These are phyloP conservation scores for Carpatolechia fugitivella DNA, from an alignment of 2,888 invertebrate genomes.

Conservation along the genomic window DNA sequence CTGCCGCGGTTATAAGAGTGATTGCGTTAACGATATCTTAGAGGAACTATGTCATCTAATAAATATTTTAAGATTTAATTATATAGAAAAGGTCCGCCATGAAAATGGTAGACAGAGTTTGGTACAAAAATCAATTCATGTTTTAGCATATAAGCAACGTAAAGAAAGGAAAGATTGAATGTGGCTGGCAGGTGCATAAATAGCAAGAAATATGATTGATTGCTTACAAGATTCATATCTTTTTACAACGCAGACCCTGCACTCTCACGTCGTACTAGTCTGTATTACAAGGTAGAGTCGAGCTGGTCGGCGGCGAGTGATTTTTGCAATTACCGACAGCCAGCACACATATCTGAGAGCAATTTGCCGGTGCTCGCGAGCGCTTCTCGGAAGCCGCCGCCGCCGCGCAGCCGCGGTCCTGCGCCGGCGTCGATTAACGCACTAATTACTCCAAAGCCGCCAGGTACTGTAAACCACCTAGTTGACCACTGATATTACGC, in stretches of 20 bases:
- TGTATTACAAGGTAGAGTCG: constrained; percentile 1
- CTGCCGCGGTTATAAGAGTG: constrained; percentile 23
- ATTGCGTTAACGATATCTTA: too few species aligned
- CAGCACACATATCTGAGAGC: constrained; percentile 73
- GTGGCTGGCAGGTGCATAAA: neutral
- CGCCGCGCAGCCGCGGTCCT: constrained; percentile 22
- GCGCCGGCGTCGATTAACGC: constrained; percentile 58
- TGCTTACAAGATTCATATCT: neutral
- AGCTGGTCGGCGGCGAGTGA: constrained; percentile 50
- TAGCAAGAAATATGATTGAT: neutral
- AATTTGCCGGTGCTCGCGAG: constrained; percentile 72
- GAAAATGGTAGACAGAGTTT: too few species aligned
- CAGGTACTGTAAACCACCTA: constrained; percentile 29
- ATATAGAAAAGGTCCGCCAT: too few species aligned
- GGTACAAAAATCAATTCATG: too few species aligned
- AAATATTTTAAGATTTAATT: too few species aligned
- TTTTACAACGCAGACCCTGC: neutral
- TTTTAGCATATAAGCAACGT: too few species aligned
- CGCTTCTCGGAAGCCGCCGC: constrained; percentile 65
- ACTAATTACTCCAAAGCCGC: constrained; percentile 54
- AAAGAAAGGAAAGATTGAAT: neutral
- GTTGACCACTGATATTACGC: constrained; percentile 18
- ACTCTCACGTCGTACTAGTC: neutral
- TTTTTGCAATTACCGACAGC: constrained; percentile 74
- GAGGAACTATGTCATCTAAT: too few species aligned